Evolutionary conservation across 2,113 vertebrate genomes (phyloP), one percentile per base, ranked within the genome.

Genomic region (Mastomys natalensis): DNA sequence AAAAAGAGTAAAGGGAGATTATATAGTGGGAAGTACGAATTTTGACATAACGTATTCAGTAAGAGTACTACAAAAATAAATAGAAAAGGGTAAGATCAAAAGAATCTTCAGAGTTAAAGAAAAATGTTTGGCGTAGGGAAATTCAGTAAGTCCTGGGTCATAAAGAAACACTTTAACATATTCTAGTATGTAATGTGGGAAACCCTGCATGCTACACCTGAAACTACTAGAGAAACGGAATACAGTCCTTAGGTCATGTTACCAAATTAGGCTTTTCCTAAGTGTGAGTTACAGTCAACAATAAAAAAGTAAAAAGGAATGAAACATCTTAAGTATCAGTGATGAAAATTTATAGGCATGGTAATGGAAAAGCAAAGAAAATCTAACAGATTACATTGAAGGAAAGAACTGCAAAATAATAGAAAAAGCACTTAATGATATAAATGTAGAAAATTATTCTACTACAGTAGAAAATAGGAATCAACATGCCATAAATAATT

Each of bases 71-170:
- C 43, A 78, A 88, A 91, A 37, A 60, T 37, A 92, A 84, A 78
- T 26, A 77, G n/a, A 77, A 87, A 37, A 66, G 0, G 0, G 3
- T 48, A 70, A 5, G 34, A 13, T 70, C 4, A 22, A 53, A 81
- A 92, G 34, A 91, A 89, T 89, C 66, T 24, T 74, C 40, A 96
- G 53, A 92, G 22, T 40, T 72, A 77, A 89, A 80, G 55, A 22
- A 72, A 81, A 58, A 93, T 43, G 43, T 58, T 77, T 11, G 6
- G 51, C 73, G n/a, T 87, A 87, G 72, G 60, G 21, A 55, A n/a
- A 58, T 58, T 58, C 5, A 37, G 15, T 55, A 86, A 80, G 7
- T 70, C 19, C 5, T 94, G 70, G 34, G 55, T 58, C 37, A 64
- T 43, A 82, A 40, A 55, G 43, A 91, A 93, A 70, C 26, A 68